phyloP scores from a whole-genome alignment of 2,113 vertebrate genomes.

The Leptobrachium leishanense region DNA sequence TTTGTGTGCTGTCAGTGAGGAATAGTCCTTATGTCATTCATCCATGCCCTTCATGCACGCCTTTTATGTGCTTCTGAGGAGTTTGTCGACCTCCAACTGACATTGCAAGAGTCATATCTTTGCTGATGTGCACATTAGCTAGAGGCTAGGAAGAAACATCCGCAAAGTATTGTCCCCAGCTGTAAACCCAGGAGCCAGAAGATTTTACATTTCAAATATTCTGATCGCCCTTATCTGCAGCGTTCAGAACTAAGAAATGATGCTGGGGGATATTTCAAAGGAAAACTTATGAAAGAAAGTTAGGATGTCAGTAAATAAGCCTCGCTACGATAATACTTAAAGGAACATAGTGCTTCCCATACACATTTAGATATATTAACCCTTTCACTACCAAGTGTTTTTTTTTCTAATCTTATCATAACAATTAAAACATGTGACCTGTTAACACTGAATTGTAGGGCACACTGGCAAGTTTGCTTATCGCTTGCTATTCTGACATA shows the following conservation, averaged over 20 bases:
- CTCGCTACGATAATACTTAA: too few species aligned
- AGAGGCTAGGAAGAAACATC: constrained; percentile 43
- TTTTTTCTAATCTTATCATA: too few species aligned
- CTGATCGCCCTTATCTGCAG: constrained; percentile 36
- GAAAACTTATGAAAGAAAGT: too few species aligned
- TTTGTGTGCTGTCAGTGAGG: constrained; percentile 31
- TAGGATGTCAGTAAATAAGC: too few species aligned
- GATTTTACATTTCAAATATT: constrained; percentile 34
- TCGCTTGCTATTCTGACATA: too few species aligned
- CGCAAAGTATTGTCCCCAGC: constrained; percentile 28
- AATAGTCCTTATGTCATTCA: constrained; percentile 37
- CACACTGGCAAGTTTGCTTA: too few species aligned
- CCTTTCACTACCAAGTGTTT: too few species aligned
- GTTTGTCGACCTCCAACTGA: constrained; percentile 43
- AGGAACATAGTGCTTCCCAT: too few species aligned
- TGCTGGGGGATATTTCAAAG: too few species aligned
- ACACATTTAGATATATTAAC: too few species aligned
- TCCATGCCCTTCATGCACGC: constrained; percentile 34
- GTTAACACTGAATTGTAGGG: too few species aligned
- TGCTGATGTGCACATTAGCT: constrained; percentile 45
- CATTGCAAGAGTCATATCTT: constrained; percentile 40
- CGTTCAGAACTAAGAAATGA: constrained; percentile 14
- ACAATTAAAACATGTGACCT: too few species aligned
- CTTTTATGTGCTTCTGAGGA: constrained; percentile 41
- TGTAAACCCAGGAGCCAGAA: constrained; percentile 17